Base-by-base conservation (phyloP, 2,888 invertebrate species). In the Clostera curtula region DNA sequence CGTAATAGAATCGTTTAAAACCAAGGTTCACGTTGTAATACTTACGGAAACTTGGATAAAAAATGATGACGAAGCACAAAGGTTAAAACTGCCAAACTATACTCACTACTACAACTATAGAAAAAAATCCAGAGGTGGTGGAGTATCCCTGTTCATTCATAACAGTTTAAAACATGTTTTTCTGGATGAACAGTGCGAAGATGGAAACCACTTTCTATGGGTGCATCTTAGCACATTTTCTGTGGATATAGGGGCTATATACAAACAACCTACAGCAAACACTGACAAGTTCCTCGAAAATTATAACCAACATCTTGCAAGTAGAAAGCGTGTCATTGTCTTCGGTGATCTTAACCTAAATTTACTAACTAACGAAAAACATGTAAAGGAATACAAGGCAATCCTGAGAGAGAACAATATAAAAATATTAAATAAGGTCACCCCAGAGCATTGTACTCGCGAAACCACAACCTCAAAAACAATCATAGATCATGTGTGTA, bases 401-500 rank as follows among this genome's bases (percentile, higher is more conserved):
- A 9, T 11, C 4, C 5, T 40, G 12, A 19, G 26, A 19, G 39
- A 35, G 31, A 11, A 22, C 7, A 40, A 36, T 6, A 33, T 29
- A 8, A 11, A 16, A 12, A 21, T 46, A 5, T 1, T 44, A 5
- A 49, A 46, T 25, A 43, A 31, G 26, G 32, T 40, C 1, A 10
- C 31, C 5, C 17, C 27, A 17, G 28, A 36, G 8, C 36, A 43
- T 15, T 33, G 38, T 10, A 50, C 47, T 1, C 29, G 50, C 11
- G 34, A 40, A 16, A 37, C 39, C 0, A 3, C 12, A 1, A 34
- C 31, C 6, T 34, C 23, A 8, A 36, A 41, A 9, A 41, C 48
- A 1, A 43, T 49, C 4, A 4, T 51, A 8, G 48, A 55, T 20
- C 51, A 49, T 22, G 27, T 49, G 0, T 27, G 19, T 11, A 40